These are phyloP conservation scores for Drosophila watanabei DNA, from an alignment of 1,140 invertebrate genomes.

Conservation along the genomic window DNA sequence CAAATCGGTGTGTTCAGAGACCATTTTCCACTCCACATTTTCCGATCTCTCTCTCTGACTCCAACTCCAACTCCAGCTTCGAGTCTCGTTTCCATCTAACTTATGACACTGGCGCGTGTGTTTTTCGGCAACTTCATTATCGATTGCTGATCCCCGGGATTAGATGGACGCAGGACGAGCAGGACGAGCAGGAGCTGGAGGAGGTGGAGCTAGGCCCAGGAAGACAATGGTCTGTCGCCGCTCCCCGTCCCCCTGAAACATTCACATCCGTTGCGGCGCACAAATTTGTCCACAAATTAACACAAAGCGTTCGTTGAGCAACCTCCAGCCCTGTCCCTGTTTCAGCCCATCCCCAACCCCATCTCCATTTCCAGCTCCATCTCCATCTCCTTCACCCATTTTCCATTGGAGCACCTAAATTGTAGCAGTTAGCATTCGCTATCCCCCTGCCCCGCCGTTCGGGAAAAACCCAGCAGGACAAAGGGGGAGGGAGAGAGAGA, in stretches of 20 bases:
- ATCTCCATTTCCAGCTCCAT: neutral
- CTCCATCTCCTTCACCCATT: neutral
- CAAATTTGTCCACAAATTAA: constrained; percentile 84
- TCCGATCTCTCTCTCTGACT: constrained; percentile 1
- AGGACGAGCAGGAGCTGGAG: neutral
- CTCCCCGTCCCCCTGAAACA: neutral
- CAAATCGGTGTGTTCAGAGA: constrained; percentile 60
- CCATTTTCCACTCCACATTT: constrained; percentile 39
- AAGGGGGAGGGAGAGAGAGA: neutral
- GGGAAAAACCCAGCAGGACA: neutral
- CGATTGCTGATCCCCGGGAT: constrained; percentile 81
- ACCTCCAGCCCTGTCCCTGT: constrained; percentile 3
- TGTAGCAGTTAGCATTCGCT: constrained; percentile 73
- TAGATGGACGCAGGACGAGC: constrained; percentile 54
- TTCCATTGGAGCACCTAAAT: constrained; percentile 65
- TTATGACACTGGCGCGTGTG: constrained; percentile 79
- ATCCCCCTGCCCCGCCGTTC: neutral
- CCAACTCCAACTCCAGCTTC: neutral
- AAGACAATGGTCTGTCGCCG: constrained; percentile 53
- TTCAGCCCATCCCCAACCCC: neutral
- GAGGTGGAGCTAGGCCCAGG: constrained; percentile 35
- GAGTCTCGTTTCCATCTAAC: constrained; percentile 40
- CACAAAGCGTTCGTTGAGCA: constrained; percentile 69
- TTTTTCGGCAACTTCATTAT: constrained; percentile 83
- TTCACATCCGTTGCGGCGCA: constrained; percentile 70